Evolutionary conservation across 2,113 vertebrate species (phyloP), one percentile per base, ranked within the genome.

Genomic region (Heloderma charlesbogerti): DNA sequence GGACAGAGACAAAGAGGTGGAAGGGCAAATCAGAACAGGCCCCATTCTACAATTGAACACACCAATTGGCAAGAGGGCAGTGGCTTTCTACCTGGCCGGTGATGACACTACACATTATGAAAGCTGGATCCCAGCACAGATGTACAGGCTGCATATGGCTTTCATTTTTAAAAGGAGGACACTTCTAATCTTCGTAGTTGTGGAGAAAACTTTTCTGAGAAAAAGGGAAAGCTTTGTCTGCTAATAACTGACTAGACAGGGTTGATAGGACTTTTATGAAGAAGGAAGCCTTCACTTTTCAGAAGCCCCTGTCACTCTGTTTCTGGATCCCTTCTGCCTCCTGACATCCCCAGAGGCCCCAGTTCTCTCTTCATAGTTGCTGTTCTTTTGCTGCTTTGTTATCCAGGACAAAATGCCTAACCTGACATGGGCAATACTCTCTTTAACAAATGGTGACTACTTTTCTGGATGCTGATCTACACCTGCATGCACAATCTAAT

Each of bases 1-100:
- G 94, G 96, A 96, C 29, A 91, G 90, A 91, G 80, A 82, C 18
- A 89, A 29, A 1, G 20, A 9, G 48, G 78, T 92, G 57, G 27
- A 18, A 40, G 82, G 40, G 80, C 0, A 25, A 69, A 77, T 86
- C 45, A 90, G 25, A 48, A 67, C 77, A 86, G 48, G 18, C 40
- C 2, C 43, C 4, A 13, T 9, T 31, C 27, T 7, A 3, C 37
- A 13, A 20, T 13, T 66, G 34, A 78, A 37, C 51, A 48, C 31
- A 3, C 51, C 43, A 82, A 12, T 5, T 16, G 63, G 8, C 63
- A 18, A 63, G 18, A 15, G 9, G 69, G 34, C 18, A 43, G 0
- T 51, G n/a, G 18, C 57, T 51, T 66, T 48, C 20, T 31, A 13
- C 13, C 86, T 45, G 40, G 57, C 31, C 51, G 43, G 29, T 18